These are phyloP conservation scores for Sitta europaea DNA, from an alignment of 2,113 vertebrate species.

Conservation along the genomic window DNA sequence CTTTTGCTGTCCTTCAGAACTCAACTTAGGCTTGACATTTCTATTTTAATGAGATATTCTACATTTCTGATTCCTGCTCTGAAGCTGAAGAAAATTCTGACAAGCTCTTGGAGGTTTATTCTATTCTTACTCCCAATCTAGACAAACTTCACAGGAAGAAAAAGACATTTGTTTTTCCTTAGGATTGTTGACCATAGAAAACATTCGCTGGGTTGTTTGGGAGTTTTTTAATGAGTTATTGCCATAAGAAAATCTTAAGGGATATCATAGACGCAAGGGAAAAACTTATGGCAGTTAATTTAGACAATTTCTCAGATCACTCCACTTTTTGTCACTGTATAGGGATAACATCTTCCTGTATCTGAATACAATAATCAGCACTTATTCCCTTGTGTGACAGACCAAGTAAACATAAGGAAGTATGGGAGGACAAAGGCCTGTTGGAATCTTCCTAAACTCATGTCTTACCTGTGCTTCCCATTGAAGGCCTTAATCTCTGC, in stretches of 20 bases:
- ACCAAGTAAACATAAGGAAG: not conserved
- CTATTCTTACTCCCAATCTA: not conserved
- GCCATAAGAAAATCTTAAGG: not conserved
- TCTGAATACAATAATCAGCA: not conserved
- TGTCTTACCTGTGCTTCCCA: not conserved
- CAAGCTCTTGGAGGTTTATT: not conserved
- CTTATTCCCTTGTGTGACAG: not conserved
- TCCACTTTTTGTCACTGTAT: not conserved
- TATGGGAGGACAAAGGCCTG: not conserved
- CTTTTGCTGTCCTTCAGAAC: slow-evolving; percentile 31
- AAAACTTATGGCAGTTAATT: not conserved
- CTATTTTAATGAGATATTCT: slow-evolving; percentile 32
- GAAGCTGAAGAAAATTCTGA: not conserved
- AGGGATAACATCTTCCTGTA: not conserved
- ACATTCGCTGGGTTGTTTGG: not conserved
- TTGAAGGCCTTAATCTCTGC: not conserved
- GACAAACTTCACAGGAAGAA: not conserved
- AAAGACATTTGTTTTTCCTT: not conserved
- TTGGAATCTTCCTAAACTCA: not conserved
- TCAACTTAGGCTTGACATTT: slow-evolving; percentile 43
- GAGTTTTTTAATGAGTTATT: not conserved
- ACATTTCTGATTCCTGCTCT: not conserved
- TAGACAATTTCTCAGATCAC: not conserved
- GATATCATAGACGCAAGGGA: not conserved
- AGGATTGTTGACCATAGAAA: not conserved